Conservation (phyloP, 2,113 vertebrate species). For the Peromyscus polionotus region DNA sequence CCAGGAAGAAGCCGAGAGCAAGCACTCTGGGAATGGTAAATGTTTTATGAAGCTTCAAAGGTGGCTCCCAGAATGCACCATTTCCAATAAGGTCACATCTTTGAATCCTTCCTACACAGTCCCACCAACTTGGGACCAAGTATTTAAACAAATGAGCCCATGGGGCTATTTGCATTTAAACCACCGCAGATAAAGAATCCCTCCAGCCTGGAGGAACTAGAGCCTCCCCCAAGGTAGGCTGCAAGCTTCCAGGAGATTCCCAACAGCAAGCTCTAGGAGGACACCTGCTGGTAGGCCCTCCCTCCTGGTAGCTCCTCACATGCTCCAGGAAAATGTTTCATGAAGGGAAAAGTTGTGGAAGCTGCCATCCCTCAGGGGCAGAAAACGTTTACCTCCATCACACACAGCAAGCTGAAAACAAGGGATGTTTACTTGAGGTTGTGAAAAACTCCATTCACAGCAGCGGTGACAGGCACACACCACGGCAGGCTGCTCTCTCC, state of each 20-base stretch:
- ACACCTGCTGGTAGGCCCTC: not conserved
- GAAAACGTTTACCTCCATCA: not conserved
- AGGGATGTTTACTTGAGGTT: constrained; percentile 48
- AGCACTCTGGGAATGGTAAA: too few species aligned
- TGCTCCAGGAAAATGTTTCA: constrained; percentile 28
- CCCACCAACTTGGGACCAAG: not conserved
- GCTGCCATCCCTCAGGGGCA: not conserved
- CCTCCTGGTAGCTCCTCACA: not conserved
- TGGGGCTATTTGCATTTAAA: not conserved
- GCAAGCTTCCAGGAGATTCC: not conserved
- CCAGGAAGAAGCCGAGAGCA: not conserved
- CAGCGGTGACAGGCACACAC: not conserved
- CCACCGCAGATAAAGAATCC: not conserved
- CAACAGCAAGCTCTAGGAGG: not conserved
- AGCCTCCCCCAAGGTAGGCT: not conserved
- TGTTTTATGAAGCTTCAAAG: not conserved
- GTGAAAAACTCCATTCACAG: constrained; percentile 10
- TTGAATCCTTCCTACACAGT: not conserved
- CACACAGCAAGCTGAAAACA: constrained; percentile 61
- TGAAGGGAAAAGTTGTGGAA: not conserved
- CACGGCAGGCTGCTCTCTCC: constrained; percentile 63
- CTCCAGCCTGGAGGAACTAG: not conserved
- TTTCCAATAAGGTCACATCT: not conserved
- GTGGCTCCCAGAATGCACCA: not conserved
- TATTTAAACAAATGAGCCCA: not conserved